Evolutionary conservation across 53 echinoderm and acorn worm species (phyloP).

Genomic region (Arbacia lixula): DNA sequence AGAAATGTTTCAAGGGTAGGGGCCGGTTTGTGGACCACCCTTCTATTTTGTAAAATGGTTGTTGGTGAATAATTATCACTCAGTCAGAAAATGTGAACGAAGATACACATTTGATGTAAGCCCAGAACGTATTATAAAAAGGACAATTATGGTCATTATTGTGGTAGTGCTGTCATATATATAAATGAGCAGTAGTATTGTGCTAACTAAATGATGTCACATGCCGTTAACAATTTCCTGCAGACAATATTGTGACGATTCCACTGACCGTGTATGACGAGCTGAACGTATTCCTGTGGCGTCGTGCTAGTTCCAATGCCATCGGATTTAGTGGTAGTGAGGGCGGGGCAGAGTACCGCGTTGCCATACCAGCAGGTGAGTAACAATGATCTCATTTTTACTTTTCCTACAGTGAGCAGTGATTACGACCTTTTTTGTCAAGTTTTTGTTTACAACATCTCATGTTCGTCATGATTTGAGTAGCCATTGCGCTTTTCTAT

Average conservation of each 20-base stretch:
- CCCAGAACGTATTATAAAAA: background rate
- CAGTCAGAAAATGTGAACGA: too few species aligned
- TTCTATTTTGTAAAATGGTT: too few species aligned
- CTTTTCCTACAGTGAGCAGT: too few species aligned
- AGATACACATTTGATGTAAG: background rate
- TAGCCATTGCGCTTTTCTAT: too few species aligned
- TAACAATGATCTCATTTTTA: too few species aligned
- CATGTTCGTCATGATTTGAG: too few species aligned
- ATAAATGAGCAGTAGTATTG: background rate
- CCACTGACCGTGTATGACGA: constrained; percentile 60
- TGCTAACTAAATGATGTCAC: background rate
- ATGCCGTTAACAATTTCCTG: background rate
- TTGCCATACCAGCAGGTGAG: constrained; percentile 68
- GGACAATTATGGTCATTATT: background rate
- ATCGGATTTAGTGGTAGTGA: constrained; percentile 66
- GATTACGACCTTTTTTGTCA: too few species aligned
- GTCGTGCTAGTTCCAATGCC: constrained; percentile 48
- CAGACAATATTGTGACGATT: constrained; percentile 64
- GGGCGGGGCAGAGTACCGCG: constrained; percentile 46
- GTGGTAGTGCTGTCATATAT: background rate
- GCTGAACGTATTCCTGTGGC: constrained; percentile 71
- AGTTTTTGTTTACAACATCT: too few species aligned
- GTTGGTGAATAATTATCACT: too few species aligned
- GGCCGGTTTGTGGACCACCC: too few species aligned
- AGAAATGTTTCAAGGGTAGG: too few species aligned